A percentile compares a stretch with the other conserved stretches of the same genome.
These are phyloP conservation scores for Parambassis ranga DNA, from an alignment of 2,797 vertebrate genomes.

Conservation along the genomic window DNA sequence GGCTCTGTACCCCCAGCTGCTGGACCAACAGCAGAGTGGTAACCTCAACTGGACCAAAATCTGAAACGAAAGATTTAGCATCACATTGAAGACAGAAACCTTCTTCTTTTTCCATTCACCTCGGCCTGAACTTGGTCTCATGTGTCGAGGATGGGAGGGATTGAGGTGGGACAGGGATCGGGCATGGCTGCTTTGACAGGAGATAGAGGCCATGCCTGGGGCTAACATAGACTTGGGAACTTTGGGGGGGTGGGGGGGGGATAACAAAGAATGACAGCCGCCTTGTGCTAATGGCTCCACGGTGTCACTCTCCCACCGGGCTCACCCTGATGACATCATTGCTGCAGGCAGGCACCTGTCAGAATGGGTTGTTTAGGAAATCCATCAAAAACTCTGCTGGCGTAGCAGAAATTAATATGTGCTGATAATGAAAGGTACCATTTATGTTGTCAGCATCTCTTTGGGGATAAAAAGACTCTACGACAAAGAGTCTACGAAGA, in stretches of 20 bases:
- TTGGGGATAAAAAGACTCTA: background rate
- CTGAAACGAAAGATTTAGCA: slow-evolving; percentile 31
- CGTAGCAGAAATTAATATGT: slow-evolving; percentile 37
- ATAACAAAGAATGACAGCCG: slow-evolving; percentile 51
- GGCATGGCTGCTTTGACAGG: slow-evolving; percentile 64
- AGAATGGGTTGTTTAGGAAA: slow-evolving; percentile 51
- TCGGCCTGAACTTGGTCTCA: slow-evolving; percentile 61
- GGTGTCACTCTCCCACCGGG: slow-evolving; percentile 62
- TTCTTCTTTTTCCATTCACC: slow-evolving; percentile 55
- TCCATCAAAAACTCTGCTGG: slow-evolving; percentile 64
- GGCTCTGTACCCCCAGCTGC: background rate
- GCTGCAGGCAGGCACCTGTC: slow-evolving; percentile 46
- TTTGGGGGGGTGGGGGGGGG: slow-evolving; percentile 1
- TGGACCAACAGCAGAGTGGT: slow-evolving; percentile 1
- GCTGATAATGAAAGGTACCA: background rate
- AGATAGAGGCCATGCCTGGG: slow-evolving; percentile 58
- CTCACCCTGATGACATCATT: slow-evolving; percentile 74
- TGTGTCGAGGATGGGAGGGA: slow-evolving; percentile 19
- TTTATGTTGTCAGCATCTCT: slow-evolving; percentile 2
- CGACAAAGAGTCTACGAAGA: no score
- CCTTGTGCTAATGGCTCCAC: slow-evolving; percentile 61
- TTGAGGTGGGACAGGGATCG: slow-evolving; percentile 14
- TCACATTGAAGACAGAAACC: slow-evolving; percentile 39
- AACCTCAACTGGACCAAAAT: slow-evolving; percentile 23
- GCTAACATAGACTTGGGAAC: slow-evolving; percentile 36